phyloP scores from a whole-genome alignment of 2,888 invertebrate species.

The Lissocephala sabroskyi region DNA sequence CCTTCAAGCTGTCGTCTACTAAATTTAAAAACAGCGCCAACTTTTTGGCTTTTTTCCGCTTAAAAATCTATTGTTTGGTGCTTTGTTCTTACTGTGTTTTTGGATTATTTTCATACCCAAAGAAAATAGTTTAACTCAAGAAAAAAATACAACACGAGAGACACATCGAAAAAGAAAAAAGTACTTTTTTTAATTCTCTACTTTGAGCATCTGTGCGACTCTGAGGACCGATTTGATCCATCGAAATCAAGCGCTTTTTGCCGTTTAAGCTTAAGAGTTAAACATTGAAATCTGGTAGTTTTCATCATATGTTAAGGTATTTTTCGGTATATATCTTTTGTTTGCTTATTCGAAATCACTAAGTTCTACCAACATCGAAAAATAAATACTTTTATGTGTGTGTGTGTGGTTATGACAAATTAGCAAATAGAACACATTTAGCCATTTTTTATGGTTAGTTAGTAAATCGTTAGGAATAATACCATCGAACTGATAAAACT shows the following conservation, averaged over 20 bases:
- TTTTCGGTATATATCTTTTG: constrained; percentile 15
- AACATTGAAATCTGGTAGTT: constrained; percentile 2
- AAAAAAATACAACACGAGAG: constrained; percentile 34
- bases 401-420: constrained; percentile 53
- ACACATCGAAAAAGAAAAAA: constrained; percentile 7
- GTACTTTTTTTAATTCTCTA: background rate
- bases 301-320: constrained; percentile 14
- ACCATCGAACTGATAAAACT: constrained; percentile 3
- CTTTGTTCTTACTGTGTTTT: constrained; percentile 68
- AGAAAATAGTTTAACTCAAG: no score
- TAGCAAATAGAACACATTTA: constrained; percentile 59
- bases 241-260: background rate
- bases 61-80: constrained; percentile 67
- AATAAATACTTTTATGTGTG: constrained; percentile 45
- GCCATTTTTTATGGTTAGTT: constrained; percentile 30
- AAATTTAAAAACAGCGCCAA: background rate
- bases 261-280: background rate
- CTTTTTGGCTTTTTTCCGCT: constrained; percentile 25
- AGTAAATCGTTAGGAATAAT: constrained; percentile 10
- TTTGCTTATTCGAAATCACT: constrained; percentile 39
- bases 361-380: constrained; percentile 62
- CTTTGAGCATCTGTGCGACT: background rate
- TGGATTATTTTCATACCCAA: constrained; percentile 59
- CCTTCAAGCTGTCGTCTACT: no score
- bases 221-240: background rate